A percentile compares a stretch with the other conserved stretches of the same genome.
These are phyloP conservation scores for Pitta sordida DNA, from an alignment of 2,113 vertebrate genomes.

Conservation along the genomic window DNA sequence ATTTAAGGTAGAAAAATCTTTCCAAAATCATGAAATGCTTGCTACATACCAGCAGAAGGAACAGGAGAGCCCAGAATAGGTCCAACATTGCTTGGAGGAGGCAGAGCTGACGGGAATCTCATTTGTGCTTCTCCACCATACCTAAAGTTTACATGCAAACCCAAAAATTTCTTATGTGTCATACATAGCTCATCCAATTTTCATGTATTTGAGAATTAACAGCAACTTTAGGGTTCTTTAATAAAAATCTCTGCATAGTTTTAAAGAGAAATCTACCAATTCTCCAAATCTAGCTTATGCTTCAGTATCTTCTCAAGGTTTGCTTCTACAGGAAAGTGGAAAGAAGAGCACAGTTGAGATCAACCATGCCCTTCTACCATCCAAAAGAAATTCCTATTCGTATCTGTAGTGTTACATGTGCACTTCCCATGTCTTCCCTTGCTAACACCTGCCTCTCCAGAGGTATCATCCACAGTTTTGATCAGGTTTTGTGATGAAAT, in stretches of 20 bases:
- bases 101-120: conserved; percentile 85
- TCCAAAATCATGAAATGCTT: neutral
- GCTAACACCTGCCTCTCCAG: neutral
- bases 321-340: neutral
- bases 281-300: neutral
- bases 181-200: neutral
- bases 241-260: neutral
- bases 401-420: fast-evolving
- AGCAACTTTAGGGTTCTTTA: neutral
- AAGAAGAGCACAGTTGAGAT: neutral
- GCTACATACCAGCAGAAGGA: conserved; percentile 70
- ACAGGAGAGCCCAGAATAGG: conserved; percentile 84
- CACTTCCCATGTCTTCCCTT: fast-evolving
- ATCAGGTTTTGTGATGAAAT: neutral
- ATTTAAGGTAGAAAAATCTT: neutral
- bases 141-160: conserved; percentile 65
- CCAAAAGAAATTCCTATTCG: neutral
- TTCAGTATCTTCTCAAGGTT: neutral
- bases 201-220: neutral
- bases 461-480: neutral
- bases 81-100: conserved; percentile 82
- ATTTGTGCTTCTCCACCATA: conserved; percentile 97
- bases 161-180: neutral
- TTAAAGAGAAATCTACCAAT: neutral
- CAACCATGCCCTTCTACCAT: neutral